Evolutionary conservation across 2,888 invertebrate genomes (phyloP), one percentile per base, ranked within the genome.

Genomic region (Trichogramma evanescens): DNA sequence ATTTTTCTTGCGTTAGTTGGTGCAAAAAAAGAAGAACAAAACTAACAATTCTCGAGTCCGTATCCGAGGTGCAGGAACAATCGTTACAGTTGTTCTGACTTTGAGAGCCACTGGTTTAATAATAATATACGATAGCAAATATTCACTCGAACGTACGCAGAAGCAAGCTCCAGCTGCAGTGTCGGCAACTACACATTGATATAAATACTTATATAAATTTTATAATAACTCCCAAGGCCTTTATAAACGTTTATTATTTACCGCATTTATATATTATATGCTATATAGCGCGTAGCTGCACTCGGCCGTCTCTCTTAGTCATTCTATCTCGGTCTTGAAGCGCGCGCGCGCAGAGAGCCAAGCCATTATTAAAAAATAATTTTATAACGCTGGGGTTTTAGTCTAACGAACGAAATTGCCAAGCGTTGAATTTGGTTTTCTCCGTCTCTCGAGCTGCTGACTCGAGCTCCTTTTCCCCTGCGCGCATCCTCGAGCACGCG

Each of bases 151-250:
- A 72, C 74, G 73, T 75, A 73, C 74, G 74, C 72, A 69, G 69
- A 72, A 70, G 70, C 62, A 64, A 59, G 53, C 62, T 62, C 58
- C 40, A 10, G 8, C 39, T 1, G 10, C 9, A 9, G 39, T 8
- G 45, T 10, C 51, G 8, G n/a, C 8, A 45, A 53, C 10, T 38
- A 26, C 48, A 49, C 48, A 55, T n/a, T 9, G 10, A 46, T 55
- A 55, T 56, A 56, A 54, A 53, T 55, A 58, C 42, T 62, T 64
- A 59, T 71, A 73, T 73, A 76, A 75, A 77, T 76, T 76, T 75
- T 77, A 76, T 76, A 77, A 77, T 77, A 77, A 76, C 75, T 76
- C 74, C 74, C 77, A 77, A 77, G 77, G 77, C 72, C 76, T 77
- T 26, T 74, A 72, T 74, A 76, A 77, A 77, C 77, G 76, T 77